phyloP scores from a whole-genome alignment of 2,888 invertebrate species.

The Rotaria sp. region DNA sequence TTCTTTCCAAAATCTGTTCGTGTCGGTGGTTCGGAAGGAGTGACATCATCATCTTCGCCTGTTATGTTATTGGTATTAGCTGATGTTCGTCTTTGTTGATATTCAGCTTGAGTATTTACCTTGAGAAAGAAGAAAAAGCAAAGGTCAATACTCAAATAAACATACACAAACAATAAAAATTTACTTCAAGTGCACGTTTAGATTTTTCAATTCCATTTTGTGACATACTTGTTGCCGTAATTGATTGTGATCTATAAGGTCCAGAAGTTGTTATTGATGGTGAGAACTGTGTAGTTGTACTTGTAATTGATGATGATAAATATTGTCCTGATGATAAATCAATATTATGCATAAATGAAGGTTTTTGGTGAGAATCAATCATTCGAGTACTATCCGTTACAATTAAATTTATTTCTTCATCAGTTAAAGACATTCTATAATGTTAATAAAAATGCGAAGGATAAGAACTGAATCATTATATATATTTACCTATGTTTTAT shows the following conservation, averaged over 20 bases:
- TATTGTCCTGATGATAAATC: neutral
- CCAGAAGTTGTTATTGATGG: neutral
- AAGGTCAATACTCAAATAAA: neutral
- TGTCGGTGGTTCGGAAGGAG: neutral
- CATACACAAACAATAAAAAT: neutral
- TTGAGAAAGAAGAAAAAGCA: neutral
- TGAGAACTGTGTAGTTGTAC: neutral
- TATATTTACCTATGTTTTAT: neutral
- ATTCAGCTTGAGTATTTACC: neutral
- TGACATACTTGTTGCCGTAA: neutral
- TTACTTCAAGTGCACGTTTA: neutral
- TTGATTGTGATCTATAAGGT: neutral
- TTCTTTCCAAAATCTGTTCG: neutral
- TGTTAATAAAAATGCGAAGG: neutral
- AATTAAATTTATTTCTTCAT: neutral
- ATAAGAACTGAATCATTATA: neutral
- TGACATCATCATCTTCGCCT: neutral
- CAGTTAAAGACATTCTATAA: neutral
- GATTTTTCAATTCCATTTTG: neutral
- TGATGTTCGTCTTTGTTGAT: neutral
- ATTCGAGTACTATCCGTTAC: neutral
- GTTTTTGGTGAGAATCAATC: neutral
- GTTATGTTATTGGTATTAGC: neutral
- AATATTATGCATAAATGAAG: neutral
- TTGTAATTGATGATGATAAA: neutral